Evolutionary conservation across 2,888 invertebrate genomes (phyloP), one percentile per base, ranked within the genome.

Genomic region (Agrochola lota): DNA sequence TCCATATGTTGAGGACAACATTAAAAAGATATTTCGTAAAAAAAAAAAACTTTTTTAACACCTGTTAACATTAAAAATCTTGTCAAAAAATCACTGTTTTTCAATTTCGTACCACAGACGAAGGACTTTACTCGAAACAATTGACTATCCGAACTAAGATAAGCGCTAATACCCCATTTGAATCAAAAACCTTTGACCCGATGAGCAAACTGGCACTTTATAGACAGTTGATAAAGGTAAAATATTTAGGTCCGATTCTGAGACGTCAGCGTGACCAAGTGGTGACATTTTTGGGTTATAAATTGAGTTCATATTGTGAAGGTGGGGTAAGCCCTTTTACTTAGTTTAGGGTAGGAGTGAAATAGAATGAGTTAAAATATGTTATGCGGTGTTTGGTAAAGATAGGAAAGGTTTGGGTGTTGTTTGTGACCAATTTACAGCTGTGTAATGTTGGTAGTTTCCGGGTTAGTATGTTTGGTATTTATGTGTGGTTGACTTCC

Each of bases 181-280:
- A 57, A 72, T 75, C 67, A 72, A 64, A 59, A 78, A 57, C 69
- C 55, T 72, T 74, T 74, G 63, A 40, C 59, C 63, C 40, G 5
- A 63, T 82, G 49, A 60, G n/a, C 52, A 66, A 49, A 49, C 62
- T 46, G 57, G 4, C 73, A 60, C 5, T 60, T 59, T 69, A 64
- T 78, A 30, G 59, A 60, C 64, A 60, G 17, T 69, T 83, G 73
- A 83, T 83, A 60, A 55, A 81, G 79, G 79, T 69, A 69, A 73
- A 78, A 73, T 78, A 72, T 83, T 77, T 77, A 23, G 49, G 57
- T 71, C 17, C 23, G n/a, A 71, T 59, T 69, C 49, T 57, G 40
- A 43, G 20, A 43, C 9, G 62, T 71, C 62, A 83, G 83, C 62
- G 57, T 55, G 68, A 69, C 26, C 64, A 43, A 26, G 8, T 26